phyloP scores from a whole-genome alignment of 2,888 invertebrate genomes.

The Drosophila kambysellisi region DNA sequence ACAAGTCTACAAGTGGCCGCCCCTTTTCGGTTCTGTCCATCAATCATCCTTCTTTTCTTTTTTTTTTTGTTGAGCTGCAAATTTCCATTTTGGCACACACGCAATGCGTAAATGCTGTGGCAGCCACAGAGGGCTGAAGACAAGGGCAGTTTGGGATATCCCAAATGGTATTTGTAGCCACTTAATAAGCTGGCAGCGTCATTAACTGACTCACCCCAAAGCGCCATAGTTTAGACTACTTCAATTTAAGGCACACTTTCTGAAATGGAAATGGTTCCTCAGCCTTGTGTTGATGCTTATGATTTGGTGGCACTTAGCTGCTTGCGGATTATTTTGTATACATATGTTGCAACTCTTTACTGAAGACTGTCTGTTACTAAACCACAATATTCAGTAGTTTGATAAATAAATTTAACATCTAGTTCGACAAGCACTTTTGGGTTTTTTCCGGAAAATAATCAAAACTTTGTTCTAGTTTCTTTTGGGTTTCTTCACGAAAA shows the following conservation, averaged over 20 bases:
- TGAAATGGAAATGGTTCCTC: not conserved
- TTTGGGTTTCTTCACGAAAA: not conserved
- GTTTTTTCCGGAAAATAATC: not conserved
- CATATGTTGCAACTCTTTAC: not conserved
- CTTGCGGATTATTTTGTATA: not conserved
- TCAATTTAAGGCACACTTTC: not conserved
- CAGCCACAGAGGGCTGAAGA: not conserved
- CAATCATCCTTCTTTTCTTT: conserved; percentile 34
- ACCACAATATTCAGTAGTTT: not conserved
- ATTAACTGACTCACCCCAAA: conserved; percentile 2
- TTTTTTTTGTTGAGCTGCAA: conserved; percentile 15
- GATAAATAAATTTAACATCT: too few relatives aligned
- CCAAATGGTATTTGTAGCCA: conserved; percentile 1
- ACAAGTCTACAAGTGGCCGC: conserved; percentile 24
- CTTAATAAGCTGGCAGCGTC: conserved; percentile 4
- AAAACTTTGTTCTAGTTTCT: not conserved
- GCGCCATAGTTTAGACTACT: not conserved
- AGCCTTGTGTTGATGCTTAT: not conserved
- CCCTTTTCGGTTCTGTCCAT: conserved; percentile 17
- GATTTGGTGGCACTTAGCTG: not conserved
- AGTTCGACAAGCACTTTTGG: not conserved
- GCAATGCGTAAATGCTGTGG: conserved; percentile 12
- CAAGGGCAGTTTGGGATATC: not conserved
- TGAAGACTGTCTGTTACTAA: not conserved
- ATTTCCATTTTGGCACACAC: conserved; percentile 18